A percentile compares a stretch with the other conserved stretches of the same genome.
These are phyloP conservation scores for Hofmannophila pseudospretella DNA, from an alignment of 2,888 invertebrate species.

Conservation along the genomic window DNA sequence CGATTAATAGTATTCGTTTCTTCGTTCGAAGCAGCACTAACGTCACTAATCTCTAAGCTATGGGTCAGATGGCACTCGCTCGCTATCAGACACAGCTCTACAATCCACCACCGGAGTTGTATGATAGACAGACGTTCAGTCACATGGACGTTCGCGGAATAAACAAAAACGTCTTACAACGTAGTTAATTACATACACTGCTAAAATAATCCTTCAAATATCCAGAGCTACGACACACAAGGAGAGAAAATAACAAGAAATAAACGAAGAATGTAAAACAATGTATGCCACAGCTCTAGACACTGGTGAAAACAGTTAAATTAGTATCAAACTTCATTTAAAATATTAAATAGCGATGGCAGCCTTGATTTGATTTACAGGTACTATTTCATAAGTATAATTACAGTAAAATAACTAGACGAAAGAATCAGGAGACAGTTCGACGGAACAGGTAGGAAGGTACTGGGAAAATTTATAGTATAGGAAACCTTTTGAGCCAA, in stretches of 20 bases:
- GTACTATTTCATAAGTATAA: constrained; percentile 1
- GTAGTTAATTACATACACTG: background rate
- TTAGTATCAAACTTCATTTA: no score
- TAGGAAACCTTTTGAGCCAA: background rate
- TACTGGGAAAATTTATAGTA: background rate
- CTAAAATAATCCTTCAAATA: no score
- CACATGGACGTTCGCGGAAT: constrained; percentile 16
- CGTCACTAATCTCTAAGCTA: constrained; percentile 67
- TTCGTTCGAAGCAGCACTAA: constrained; percentile 68
- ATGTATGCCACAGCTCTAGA: constrained; percentile 1
- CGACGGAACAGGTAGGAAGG: constrained; percentile 3
- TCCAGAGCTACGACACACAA: background rate
- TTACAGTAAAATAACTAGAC: background rate
- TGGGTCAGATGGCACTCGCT: constrained; percentile 69
- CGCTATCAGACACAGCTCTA: constrained; percentile 58
- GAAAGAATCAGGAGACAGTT: background rate
- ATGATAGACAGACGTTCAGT: constrained; percentile 27
- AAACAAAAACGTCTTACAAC: background rate
- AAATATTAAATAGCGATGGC: constrained; percentile 3
- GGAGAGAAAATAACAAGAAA: background rate
- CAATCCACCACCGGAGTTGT: constrained; percentile 23
- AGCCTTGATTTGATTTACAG: constrained; percentile 4
- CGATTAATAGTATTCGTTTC: constrained; percentile 70
- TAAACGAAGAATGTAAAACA: background rate
- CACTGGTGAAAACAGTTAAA: background rate